These are phyloP conservation scores for Aleadryas rufinucha DNA, from an alignment of 2,113 vertebrate genomes.

Conservation along the genomic window DNA sequence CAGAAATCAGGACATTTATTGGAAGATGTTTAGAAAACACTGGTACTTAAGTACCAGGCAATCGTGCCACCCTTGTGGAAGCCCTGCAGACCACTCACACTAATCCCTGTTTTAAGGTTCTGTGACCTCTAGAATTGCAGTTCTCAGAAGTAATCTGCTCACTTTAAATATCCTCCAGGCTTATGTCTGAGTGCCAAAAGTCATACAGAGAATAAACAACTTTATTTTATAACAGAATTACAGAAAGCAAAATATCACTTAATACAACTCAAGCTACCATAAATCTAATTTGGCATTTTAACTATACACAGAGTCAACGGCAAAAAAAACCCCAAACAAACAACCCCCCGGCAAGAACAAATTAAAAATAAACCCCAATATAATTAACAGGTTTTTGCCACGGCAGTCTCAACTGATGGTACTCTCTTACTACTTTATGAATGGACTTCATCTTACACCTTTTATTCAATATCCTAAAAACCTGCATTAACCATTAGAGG, in stretches of 20 bases:
- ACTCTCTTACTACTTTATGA: slow-evolving; percentile 39
- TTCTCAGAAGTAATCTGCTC: background rate
- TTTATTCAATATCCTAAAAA: slow-evolving; percentile 28
- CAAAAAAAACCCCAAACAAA: background rate
- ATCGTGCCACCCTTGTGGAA: background rate
- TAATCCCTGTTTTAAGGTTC: background rate
- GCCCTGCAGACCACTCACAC: background rate
- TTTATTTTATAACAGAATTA: slow-evolving; percentile 97
- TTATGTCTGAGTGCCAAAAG: background rate
- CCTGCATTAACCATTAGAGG: slow-evolving; percentile 40
- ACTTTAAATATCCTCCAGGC: background rate
- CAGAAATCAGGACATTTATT: background rate
- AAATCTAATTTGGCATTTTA: slow-evolving; percentile 77
- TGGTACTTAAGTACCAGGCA: background rate
- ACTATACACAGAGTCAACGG: slow-evolving; percentile 77
- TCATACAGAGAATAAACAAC: slow-evolving; percentile 87
- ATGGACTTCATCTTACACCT: background rate
- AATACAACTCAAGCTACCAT: slow-evolving; percentile 86
- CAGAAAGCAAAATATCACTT: slow-evolving; percentile 82
- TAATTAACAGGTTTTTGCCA: slow-evolving; percentile 65
- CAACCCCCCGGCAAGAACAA: background rate
- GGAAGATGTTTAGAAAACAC: background rate
- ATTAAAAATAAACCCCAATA: slow-evolving; percentile 60
- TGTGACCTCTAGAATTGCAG: background rate
- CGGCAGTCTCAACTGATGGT: slow-evolving; percentile 37